Evolutionary conservation across 2,888 invertebrate genomes (phyloP).

Genomic region (Caenorhabditis sp.): DNA sequence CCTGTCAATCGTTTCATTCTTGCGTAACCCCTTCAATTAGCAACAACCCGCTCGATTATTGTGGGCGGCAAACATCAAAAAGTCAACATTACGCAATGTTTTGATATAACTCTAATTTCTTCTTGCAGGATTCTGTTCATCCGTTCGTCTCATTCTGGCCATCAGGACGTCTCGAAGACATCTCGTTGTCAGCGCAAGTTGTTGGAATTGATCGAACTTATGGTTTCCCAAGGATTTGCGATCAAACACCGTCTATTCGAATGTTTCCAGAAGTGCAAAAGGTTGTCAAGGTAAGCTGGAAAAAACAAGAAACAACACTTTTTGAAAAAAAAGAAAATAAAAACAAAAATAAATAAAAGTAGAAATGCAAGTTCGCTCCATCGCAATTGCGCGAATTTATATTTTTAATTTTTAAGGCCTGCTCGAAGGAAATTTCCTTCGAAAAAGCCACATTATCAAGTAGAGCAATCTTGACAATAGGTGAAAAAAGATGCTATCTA

Average conservation of each 20-base stretch:
- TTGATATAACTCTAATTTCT: neutral
- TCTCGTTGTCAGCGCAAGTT: slow-evolving; percentile 56
- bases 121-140: slow-evolving; percentile 53
- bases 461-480: too few relatives aligned
- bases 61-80: slow-evolving; percentile 5
- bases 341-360: too few relatives aligned
- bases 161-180: slow-evolving; percentile 40
- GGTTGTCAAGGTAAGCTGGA: slow-evolving; percentile 1
- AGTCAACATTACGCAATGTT: slow-evolving; percentile 4
- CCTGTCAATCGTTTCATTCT: neutral
- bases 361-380: too few relatives aligned
- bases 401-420: too few relatives aligned
- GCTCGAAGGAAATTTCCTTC: too few relatives aligned
- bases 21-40: neutral
- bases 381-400: too few relatives aligned
- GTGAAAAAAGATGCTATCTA: too few relatives aligned
- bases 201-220: slow-evolving; percentile 64
- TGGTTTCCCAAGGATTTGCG: slow-evolving; percentile 65
- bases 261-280: slow-evolving; percentile 11
- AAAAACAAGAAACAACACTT: neutral
- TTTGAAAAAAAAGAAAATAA: neutral
- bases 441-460: too few relatives aligned
- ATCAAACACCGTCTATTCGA: slow-evolving; percentile 57
- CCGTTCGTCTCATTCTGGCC: slow-evolving; percentile 54
- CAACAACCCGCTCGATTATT: neutral